phyloP scores from a whole-genome alignment of 2,888 invertebrate species.

The Pachliopta kotzebuea region DNA sequence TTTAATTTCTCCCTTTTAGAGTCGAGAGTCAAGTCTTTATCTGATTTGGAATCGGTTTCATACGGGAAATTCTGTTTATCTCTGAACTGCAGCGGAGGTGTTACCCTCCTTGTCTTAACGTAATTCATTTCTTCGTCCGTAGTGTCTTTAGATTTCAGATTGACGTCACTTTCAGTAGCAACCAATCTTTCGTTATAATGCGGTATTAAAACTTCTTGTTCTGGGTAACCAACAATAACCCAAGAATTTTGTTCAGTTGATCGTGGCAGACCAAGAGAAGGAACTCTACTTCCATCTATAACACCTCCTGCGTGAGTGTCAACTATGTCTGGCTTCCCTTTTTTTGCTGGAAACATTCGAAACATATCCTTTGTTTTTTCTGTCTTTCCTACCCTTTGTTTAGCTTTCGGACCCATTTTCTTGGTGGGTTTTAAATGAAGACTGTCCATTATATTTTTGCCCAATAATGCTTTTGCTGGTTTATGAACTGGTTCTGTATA shows the following conservation, averaged over 20 bases:
- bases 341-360: constrained; percentile 64
- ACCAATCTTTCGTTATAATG: constrained; percentile 68
- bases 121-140: constrained; percentile 44
- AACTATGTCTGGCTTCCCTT: constrained; percentile 58
- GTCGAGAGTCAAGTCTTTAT: constrained; percentile 64
- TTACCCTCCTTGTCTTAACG: constrained; percentile 55
- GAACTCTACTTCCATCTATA: constrained; percentile 65
- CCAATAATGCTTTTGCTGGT: constrained; percentile 66
- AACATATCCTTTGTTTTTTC: constrained; percentile 64
- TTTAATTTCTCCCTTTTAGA: constrained; percentile 74
- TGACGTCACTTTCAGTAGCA: constrained; percentile 49
- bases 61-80: constrained; percentile 64
- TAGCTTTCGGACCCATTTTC: constrained; percentile 70
- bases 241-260: constrained; percentile 63
- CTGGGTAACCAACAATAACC: constrained; percentile 69
- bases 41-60: constrained; percentile 55
- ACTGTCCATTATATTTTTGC: constrained; percentile 75
- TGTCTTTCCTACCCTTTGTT: constrained; percentile 62
- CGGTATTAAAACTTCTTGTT: constrained; percentile 66
- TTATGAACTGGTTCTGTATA: constrained; percentile 58
- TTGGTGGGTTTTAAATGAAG: constrained; percentile 71
- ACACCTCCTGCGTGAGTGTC: constrained; percentile 62
- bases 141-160: constrained; percentile 48
- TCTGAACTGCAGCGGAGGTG: constrained; percentile 74
- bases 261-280: constrained; percentile 67